These are phyloP conservation scores for Oenanthe oenanthe DNA, from an alignment of 2,113 vertebrate genomes.

Conservation along the genomic window DNA sequence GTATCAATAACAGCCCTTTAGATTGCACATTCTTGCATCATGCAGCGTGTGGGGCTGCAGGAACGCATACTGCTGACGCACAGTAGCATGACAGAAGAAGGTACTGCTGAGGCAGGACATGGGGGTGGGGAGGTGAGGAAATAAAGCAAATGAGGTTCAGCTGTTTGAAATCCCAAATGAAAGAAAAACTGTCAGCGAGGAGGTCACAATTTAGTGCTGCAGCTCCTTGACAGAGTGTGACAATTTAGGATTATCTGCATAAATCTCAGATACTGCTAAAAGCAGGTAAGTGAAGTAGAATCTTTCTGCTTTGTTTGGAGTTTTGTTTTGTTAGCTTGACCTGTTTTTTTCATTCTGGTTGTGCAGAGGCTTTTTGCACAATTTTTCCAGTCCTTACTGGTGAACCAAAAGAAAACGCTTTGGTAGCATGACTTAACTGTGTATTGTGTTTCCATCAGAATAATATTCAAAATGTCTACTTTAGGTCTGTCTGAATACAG, in stretches of 20 bases:
- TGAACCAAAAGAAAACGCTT: neutral
- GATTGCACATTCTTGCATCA: neutral
- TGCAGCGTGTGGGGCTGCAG: neutral
- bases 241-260: neutral
- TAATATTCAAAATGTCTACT: neutral
- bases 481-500: neutral
- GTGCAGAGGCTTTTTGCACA: neutral
- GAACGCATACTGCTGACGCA: neutral
- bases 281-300: neutral
- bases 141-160: neutral
- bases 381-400: neutral
- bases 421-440: neutral
- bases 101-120: neutral
- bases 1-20: neutral
- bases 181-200: neutral
- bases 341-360: neutral
- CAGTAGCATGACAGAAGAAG: fast-evolving
- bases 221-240: neutral
- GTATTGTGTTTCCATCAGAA: neutral
- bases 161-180: conserved; percentile 4
- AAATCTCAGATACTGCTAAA: neutral
- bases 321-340: neutral
- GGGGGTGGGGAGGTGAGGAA: neutral
- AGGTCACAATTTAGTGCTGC: neutral
- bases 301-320: neutral